Evolutionary conservation across 2,113 vertebrate species (phyloP), one percentile per base, ranked within the genome.

Genomic region (Hiodon alosoides): DNA sequence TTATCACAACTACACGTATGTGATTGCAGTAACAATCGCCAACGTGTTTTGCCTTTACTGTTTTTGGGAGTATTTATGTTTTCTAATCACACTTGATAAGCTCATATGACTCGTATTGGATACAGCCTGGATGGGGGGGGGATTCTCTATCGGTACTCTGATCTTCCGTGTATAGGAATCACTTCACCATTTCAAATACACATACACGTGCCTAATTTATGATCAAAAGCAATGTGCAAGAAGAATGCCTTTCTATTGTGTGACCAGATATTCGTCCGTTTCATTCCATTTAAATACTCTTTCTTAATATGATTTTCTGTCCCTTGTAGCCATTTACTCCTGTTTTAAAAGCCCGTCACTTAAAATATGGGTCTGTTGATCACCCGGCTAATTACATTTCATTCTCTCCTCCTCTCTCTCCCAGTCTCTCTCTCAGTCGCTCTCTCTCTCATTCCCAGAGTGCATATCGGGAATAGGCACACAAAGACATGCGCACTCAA

Each of bases 401-500:
- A 93, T 93, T 85, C 90, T 89, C 89, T 87, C 87, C 84, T 88
- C 46, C 82, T 84, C 77, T 86, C 87, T 79, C 90, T 75, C 88
- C 51, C 92, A 83, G 87, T 61, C 93, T 80, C 80, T 85, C 91
- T 83, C 90, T 87, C 92, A 90, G 90, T 85, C 92, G 92, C 93
- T 87, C 78, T 83, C 95, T 96, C 94, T 92, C 95, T 96, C 97
- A 98, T 98, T 98, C 96, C 97, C 96, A 98, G 96, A 98, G 97
- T 99, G 96, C 97, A 98, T 97, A 98, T 99, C 97, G 96, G 97
- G 96, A 98, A 99, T 98, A 98, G 96, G 98, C 96, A 98, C 97
- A 99, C 97, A 98, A 98, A 98, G 97, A 98, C 97, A 99, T 99
- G 97, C 97, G 97, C 97, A 99, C 96, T 99, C 96, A 97, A 98